phyloP scores from a whole-genome alignment of 2,113 vertebrate species.

The Gopherus evgoodei region DNA sequence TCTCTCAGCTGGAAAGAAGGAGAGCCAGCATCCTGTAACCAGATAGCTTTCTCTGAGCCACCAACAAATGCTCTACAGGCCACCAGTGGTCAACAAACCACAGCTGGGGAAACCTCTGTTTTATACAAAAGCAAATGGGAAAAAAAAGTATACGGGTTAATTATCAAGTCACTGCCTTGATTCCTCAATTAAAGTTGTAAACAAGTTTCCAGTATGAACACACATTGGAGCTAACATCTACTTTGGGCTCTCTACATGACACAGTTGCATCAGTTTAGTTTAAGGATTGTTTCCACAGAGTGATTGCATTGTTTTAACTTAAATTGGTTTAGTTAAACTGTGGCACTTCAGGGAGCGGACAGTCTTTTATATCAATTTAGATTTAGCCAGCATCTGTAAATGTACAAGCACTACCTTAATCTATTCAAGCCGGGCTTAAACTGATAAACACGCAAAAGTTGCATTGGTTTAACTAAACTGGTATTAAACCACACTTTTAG shows the following conservation, averaged over 20 bases:
- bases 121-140: not conserved
- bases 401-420: not conserved
- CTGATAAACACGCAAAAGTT: constrained; percentile 42
- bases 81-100: not conserved
- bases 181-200: not conserved
- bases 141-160: not conserved
- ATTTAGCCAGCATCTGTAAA: not conserved
- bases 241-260: not conserved
- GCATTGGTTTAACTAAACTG: constrained; percentile 13
- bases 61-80: not conserved
- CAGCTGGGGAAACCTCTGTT: not conserved
- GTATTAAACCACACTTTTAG: constrained; percentile 24
- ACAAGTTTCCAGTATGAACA: not conserved
- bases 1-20: not conserved
- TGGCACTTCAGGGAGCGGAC: not conserved
- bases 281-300: not conserved
- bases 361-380: not conserved
- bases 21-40: not conserved
- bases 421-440: not conserved
- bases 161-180: not conserved
- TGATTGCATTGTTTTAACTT: constrained; percentile 17
- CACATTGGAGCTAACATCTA: not conserved
- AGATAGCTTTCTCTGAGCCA: not conserved
- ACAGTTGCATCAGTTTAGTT: not conserved
- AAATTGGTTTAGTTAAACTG: not conserved